Percentiles rank a stretch among this genome's conserved stretches.
Conservation (phyloP, 2,113 vertebrate genomes). For the Gymnogyps californianus region DNA sequence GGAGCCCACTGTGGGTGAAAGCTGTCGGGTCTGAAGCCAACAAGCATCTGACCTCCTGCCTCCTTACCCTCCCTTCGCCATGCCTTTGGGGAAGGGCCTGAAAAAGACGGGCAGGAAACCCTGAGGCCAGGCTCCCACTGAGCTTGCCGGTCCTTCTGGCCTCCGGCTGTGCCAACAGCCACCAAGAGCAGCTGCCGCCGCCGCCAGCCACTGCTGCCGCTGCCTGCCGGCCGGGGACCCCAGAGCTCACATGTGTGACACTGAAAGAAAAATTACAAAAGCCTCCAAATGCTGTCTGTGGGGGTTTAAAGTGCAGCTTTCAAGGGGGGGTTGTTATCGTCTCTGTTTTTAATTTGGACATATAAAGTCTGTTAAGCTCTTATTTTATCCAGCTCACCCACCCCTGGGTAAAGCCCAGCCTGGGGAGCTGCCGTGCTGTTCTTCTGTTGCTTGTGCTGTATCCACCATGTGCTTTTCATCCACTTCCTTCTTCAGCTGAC, state of each 20-base stretch:
- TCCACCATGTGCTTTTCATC: neutral
- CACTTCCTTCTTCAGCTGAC: neutral
- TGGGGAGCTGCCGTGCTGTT: neutral
- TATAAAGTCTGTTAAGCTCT: neutral
- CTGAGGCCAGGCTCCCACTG: rapidly evolving
- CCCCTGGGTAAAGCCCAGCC: neutral
- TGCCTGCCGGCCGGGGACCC: neutral
- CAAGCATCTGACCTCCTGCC: neutral
- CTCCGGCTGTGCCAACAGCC: neutral
- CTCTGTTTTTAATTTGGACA: neutral
- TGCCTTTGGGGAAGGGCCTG: neutral
- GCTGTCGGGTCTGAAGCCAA: neutral
- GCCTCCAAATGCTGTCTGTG: neutral
- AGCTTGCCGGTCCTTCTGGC: neutral
- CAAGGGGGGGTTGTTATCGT: neutral
- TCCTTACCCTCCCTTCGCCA: neutral
- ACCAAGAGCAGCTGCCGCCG: neutral
- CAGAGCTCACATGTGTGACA: neutral
- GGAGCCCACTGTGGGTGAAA: neutral
- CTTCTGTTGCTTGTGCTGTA: constrained; percentile 5
- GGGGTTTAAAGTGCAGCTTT: neutral
- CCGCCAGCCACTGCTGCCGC: rapidly evolving
- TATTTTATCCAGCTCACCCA: neutral
- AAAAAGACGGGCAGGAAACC: neutral
- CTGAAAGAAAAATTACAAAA: neutral